Evolutionary conservation across 2,797 vertebrate genomes (phyloP).

Genomic region (Rhinichthys osculus): DNA sequence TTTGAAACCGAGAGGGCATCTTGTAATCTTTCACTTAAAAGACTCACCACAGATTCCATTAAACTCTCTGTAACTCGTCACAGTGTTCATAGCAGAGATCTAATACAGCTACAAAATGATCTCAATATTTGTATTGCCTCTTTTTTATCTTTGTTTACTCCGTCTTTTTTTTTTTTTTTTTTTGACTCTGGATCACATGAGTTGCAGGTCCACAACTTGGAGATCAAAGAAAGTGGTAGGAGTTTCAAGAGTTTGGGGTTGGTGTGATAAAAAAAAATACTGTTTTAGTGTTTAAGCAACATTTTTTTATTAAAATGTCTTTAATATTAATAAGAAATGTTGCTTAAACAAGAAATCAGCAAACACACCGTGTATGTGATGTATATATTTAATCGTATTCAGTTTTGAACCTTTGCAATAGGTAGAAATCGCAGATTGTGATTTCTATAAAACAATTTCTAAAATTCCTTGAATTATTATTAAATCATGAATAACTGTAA

Average conservation of each 20-base stretch:
- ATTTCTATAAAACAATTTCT: too few relatives aligned
- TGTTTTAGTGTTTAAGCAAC: too few relatives aligned
- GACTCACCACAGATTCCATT: conserved; percentile 79
- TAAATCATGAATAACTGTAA: too few relatives aligned
- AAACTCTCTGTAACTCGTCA: conserved; percentile 71
- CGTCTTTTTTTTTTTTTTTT: neutral
- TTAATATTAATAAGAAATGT: too few relatives aligned
- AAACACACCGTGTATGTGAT: too few relatives aligned
- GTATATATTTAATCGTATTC: too few relatives aligned
- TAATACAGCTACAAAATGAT: conserved; percentile 44
- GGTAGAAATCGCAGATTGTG: too few relatives aligned
- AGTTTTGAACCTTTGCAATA: too few relatives aligned
- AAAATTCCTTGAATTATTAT: too few relatives aligned
- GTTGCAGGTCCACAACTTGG: neutral
- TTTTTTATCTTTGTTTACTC: neutral
- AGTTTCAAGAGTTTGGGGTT: neutral
- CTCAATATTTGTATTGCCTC: neutral
- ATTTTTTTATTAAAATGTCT: too few relatives aligned
- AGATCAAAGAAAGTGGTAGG: neutral
- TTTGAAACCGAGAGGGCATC: conserved; percentile 72
- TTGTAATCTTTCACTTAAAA: conserved; percentile 75
- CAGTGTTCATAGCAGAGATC: conserved; percentile 42
- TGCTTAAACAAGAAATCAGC: too few relatives aligned
- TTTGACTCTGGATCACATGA: neutral
- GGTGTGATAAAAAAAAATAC: too few relatives aligned